Percentiles rank a stretch among this genome's conserved stretches.
These are phyloP conservation scores for Acanthacorydalis orientalis DNA, from an alignment of 2,888 invertebrate species.

Conservation along the genomic window DNA sequence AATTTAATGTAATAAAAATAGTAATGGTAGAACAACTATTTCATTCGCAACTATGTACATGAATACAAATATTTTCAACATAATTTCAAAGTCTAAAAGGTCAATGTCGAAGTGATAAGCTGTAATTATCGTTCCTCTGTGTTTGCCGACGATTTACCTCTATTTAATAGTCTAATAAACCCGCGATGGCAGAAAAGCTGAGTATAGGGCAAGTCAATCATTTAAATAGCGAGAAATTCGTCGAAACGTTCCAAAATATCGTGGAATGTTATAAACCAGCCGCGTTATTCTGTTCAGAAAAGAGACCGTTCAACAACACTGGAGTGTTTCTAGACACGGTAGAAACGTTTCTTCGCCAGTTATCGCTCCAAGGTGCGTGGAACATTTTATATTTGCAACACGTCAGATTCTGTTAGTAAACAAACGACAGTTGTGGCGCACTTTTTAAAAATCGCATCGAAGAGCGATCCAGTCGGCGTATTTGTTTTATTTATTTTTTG, in stretches of 20 bases:
- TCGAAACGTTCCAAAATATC: slow-evolving; percentile 41
- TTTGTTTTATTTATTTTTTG: slow-evolving; percentile 1
- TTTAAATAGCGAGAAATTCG: slow-evolving; percentile 33
- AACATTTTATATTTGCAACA: too few relatives aligned
- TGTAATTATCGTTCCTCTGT: too few relatives aligned
- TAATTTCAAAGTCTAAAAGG: too few relatives aligned
- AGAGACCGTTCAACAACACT: slow-evolving; percentile 33
- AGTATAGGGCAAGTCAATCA: slow-evolving; percentile 35
- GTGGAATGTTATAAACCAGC: slow-evolving; percentile 40
- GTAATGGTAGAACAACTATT: too few relatives aligned
- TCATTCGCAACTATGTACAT: too few relatives aligned
- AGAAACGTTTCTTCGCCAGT: slow-evolving; percentile 33
- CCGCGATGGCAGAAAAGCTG: slow-evolving; percentile 9
- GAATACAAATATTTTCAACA: too few relatives aligned
- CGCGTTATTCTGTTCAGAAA: slow-evolving; percentile 28
- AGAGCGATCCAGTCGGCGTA: too few relatives aligned
- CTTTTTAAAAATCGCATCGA: background rate
- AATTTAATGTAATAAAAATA: too few relatives aligned
- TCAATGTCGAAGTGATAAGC: too few relatives aligned
- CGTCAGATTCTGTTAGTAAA: background rate
- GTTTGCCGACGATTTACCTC: too few relatives aligned
- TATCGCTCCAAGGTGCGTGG: slow-evolving; percentile 30
- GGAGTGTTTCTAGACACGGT: slow-evolving; percentile 33
- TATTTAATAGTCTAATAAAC: too few relatives aligned
- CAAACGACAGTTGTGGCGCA: background rate